These are phyloP conservation scores for Gymnobelideus leadbeateri DNA, from an alignment of 2,113 vertebrate genomes.

Conservation along the genomic window DNA sequence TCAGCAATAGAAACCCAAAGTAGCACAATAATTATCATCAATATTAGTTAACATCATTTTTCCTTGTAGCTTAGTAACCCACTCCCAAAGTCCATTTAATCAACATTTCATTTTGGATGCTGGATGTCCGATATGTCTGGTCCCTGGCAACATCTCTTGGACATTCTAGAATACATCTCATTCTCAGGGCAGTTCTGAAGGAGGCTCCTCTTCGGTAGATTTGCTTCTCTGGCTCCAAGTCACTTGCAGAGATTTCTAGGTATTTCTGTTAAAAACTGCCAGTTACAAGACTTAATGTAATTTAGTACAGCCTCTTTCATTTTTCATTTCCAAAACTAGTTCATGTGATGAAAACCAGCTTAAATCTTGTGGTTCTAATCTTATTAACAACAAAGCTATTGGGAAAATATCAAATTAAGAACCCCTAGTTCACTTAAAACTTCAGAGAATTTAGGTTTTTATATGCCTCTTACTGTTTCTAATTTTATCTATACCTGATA, in stretches of 20 bases:
- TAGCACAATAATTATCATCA: too few relatives aligned
- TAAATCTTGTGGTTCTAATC: background rate
- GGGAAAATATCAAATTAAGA: background rate
- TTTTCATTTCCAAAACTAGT: background rate
- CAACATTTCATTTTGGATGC: background rate
- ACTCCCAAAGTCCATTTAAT: too few relatives aligned
- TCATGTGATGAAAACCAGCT: background rate
- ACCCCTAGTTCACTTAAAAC: background rate
- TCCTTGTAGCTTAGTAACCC: too few relatives aligned
- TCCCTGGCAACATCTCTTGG: background rate
- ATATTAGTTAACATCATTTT: too few relatives aligned
- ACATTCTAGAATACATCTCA: background rate
- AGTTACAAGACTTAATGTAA: background rate
- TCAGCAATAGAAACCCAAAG: too few relatives aligned
- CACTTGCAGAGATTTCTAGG: background rate
- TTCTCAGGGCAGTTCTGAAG: background rate
- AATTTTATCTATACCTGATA: too few relatives aligned
- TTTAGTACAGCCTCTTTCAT: background rate
- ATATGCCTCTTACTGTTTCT: too few relatives aligned
- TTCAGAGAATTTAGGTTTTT: too few relatives aligned
- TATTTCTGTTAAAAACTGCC: background rate
- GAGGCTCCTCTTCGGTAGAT: background rate
- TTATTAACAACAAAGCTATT: background rate
- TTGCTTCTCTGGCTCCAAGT: background rate
- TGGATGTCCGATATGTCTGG: background rate